Percentiles rank a stretch among this genome's conserved stretches.
phyloP scores from a whole-genome alignment of 2,888 invertebrate genomes.

The Hemaris fuciformis region DNA sequence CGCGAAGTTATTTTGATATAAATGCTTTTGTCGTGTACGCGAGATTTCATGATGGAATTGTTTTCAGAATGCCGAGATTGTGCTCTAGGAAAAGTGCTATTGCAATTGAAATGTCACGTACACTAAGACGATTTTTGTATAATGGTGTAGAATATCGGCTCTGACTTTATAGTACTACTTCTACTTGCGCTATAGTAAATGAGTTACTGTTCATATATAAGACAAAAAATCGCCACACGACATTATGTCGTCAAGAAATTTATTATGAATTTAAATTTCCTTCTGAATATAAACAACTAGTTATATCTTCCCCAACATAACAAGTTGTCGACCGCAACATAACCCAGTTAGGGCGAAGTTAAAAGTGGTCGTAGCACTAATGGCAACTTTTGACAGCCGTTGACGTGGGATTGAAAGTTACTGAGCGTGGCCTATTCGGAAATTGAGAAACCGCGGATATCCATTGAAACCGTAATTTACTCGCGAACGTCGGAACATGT shows the following conservation, averaged over 20 bases:
- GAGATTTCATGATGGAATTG: too few species aligned
- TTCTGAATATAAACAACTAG: not conserved
- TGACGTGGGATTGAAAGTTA: slow-evolving; percentile 28
- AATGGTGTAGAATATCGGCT: too few species aligned
- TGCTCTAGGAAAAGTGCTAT: not conserved
- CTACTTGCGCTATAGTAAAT: too few species aligned
- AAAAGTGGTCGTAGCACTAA: not conserved
- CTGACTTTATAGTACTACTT: too few species aligned
- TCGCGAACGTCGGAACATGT: slow-evolving; percentile 1
- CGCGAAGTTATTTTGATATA: slow-evolving; percentile 18
- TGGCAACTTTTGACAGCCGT: slow-evolving; percentile 19
- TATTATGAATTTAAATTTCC: too few species aligned
- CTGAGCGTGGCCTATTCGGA: slow-evolving; percentile 28
- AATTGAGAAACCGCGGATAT: slow-evolving; percentile 33
- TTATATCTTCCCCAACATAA: not conserved
- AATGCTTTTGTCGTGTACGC: not conserved
- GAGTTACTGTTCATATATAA: too few species aligned
- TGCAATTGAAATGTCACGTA: not conserved
- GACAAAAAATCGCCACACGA: too few species aligned
- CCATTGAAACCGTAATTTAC: slow-evolving; percentile 26
- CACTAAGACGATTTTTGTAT: not conserved
- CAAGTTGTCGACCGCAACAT: not conserved
- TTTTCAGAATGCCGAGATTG: not conserved
- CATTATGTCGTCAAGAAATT: too few species aligned
- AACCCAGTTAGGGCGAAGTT: not conserved